Base-by-base conservation (phyloP, 2,888 invertebrate species). In the Meteorus colon region DNA sequence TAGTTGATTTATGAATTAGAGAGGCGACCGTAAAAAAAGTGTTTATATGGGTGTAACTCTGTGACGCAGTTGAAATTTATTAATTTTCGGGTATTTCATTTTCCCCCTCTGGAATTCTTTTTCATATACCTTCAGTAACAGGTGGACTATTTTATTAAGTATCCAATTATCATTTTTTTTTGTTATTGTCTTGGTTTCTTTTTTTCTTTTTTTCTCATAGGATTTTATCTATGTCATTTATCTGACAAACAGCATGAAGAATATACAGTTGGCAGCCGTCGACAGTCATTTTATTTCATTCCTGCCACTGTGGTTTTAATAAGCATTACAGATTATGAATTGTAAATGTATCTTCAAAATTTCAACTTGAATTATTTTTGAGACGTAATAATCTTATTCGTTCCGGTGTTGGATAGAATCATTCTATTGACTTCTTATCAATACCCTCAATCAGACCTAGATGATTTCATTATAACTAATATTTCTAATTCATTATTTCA, bases 151-250 rank as follows among this genome's bases (percentile, higher is more conserved):
- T 55, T 48, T 0, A 48, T 48, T 48, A n/a, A 48, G 48, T 48
- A 48, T 48, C 48, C 48, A 48, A 55, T 55, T 55, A 55, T 48
- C 14, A 48, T 48, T 48, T n/a, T 5, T n/a, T 48, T n/a, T n/a
- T 48, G n/a, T 2, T 48, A 14, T 19, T 55, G 24, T 24, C 24
- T 24, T 24, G 24, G 24, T 24, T 24, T 24, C 24, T 24, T 24
- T 1, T 55, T 55, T 24, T 48, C 0, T 48, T 55, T 24, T 55
- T 55, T 19, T 8, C 5, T 19, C 55, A 55, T 4, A 10, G 48
- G 16, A 48, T 48, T 48, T n/a, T 48, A 48, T 48, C 48, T 48
- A n/a, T 48, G 48, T 48, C 48, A 55, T 55, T 55, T 55, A 55
- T 55, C 19, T 55, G 19, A 19, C n/a, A 8, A 55, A 19, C 19